Evolutionary conservation across 2,888 invertebrate genomes (phyloP).

Genomic region (Resseliella maxima): DNA sequence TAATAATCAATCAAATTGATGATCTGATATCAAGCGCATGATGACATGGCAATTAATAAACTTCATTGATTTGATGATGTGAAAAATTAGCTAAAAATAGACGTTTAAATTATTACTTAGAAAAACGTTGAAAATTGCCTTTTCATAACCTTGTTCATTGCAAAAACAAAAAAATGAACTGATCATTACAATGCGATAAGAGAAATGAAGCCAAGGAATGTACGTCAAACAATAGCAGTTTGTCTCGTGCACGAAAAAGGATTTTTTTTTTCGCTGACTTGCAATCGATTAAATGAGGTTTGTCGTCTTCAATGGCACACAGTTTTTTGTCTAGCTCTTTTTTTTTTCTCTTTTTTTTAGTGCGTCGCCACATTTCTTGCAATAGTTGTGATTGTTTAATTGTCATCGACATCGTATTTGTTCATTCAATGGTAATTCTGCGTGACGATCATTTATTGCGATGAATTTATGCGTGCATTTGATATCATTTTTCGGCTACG

Average conservation of each 20-base stretch:
- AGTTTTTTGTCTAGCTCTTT: neutral
- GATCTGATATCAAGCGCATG: neutral
- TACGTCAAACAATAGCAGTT: neutral
- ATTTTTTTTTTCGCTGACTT: neutral
- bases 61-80: neutral
- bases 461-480: neutral
- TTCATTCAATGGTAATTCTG: slow-evolving; percentile 3
- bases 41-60: slow-evolving; percentile 43
- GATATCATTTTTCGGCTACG: neutral
- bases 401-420: neutral
- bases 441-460: slow-evolving; percentile 4
- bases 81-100: neutral
- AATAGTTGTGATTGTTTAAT: neutral
- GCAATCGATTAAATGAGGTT: neutral
- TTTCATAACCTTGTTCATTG: slow-evolving; percentile 12
- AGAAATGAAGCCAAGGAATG: slow-evolving; percentile 22
- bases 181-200: slow-evolving; percentile 2
- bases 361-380: neutral
- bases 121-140: slow-evolving; percentile 7
- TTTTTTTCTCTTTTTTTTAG: neutral
- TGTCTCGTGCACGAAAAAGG: neutral
- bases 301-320: slow-evolving; percentile 21
- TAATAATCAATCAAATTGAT: neutral
- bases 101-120: too few relatives aligned
- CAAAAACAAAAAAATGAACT: neutral